Evolutionary conservation across 2,888 invertebrate genomes (phyloP).

Genomic region (Eudemis profundana): DNA sequence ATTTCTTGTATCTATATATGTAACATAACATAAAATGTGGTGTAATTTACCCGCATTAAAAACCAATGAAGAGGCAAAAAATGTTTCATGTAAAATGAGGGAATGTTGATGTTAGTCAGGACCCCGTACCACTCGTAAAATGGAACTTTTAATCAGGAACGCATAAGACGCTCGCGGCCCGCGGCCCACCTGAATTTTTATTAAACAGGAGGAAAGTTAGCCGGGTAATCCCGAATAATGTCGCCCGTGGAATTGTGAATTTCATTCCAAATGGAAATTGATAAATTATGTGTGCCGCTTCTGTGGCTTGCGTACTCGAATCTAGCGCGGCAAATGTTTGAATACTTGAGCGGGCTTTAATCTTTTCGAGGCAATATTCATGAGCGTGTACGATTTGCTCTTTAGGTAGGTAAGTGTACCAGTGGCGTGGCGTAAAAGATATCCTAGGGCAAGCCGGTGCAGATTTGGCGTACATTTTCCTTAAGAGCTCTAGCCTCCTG

Average conservation of each 20-base stretch:
- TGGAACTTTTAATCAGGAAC: slow-evolving; percentile 46
- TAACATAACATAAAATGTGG: no score
- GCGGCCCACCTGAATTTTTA: slow-evolving; percentile 45
- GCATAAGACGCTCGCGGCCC: slow-evolving; percentile 40
- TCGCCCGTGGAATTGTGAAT: slow-evolving; percentile 35
- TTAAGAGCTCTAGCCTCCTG: no score
- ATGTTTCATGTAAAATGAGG: no score
- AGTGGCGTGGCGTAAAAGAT: no score
- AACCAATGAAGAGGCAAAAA: no score
- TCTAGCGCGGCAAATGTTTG: slow-evolving; percentile 38
- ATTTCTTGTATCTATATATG: no score
- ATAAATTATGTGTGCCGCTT: slow-evolving; percentile 43
- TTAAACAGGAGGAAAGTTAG: slow-evolving; percentile 44
- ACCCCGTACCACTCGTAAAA: no score
- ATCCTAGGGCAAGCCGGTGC: no score
- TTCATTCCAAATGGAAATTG: slow-evolving; percentile 42
- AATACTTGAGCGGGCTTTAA: slow-evolving; percentile 31
- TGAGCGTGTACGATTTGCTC: slow-evolving; percentile 9
- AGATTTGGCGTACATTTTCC: no score
- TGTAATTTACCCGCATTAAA: no score
- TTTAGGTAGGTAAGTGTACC: neutral
- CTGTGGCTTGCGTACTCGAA: slow-evolving; percentile 23
- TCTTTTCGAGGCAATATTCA: slow-evolving; percentile 33
- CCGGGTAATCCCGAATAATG: slow-evolving; percentile 41
- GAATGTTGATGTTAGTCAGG: no score